These are phyloP conservation scores for Rhopalosiphum padi DNA, from an alignment of 1,140 invertebrate species.

Conservation along the genomic window DNA sequence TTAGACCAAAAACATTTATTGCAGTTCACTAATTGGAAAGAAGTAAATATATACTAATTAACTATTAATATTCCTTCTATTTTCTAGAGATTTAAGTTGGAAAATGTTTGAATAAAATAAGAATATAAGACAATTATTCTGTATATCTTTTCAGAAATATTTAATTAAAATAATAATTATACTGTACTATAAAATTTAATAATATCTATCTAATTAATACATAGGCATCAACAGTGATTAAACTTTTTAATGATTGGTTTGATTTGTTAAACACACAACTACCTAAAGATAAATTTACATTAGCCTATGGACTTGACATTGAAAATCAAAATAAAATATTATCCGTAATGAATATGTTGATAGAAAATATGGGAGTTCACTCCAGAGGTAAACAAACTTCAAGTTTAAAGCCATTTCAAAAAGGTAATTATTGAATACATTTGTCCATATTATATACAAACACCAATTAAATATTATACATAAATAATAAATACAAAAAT, in stretches of 20 bases:
- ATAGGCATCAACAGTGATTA: neutral
- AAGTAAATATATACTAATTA: slow-evolving; percentile 2
- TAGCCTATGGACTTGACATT: neutral
- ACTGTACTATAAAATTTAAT: neutral
- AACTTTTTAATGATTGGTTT: slow-evolving; percentile 3
- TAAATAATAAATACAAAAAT: neutral
- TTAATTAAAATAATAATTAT: neutral
- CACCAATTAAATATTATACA: neutral
- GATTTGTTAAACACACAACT: neutral
- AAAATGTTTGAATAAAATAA: too few relatives aligned
- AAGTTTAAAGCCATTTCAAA: slow-evolving; percentile 29
- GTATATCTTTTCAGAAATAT: neutral
- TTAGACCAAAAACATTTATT: neutral
- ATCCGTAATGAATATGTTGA: neutral
- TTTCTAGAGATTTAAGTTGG: neutral
- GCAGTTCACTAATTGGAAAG: neutral
- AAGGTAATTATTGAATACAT: neutral
- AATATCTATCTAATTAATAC: neutral
- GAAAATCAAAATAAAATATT: slow-evolving; percentile 3
- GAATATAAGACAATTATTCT: too few relatives aligned
- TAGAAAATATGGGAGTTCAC: neutral
- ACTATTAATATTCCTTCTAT: too few relatives aligned
- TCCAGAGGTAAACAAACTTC: neutral
- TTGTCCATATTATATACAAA: neutral
- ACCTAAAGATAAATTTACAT: slow-evolving; percentile 13